A percentile compares a stretch with the other conserved stretches of the same genome.
phyloP scores from a whole-genome alignment of 2,113 vertebrate species.

The Pollachius pollachius region DNA sequence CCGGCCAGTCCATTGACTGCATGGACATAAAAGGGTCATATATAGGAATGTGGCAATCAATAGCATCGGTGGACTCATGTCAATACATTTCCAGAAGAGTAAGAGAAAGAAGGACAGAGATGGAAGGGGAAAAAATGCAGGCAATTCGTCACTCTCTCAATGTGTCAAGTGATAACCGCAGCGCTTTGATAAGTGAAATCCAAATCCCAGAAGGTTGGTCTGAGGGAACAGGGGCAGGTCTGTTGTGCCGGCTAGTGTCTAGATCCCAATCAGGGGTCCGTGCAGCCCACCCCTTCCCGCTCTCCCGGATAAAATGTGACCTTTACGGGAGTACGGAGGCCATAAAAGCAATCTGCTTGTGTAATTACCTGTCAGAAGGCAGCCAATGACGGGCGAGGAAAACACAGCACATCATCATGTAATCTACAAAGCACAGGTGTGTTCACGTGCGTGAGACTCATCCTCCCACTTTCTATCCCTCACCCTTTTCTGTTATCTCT shows the following conservation, averaged over 20 bases:
- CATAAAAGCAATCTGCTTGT: constrained; percentile 72
- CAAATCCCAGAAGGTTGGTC: constrained; percentile 16
- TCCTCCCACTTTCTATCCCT: neutral
- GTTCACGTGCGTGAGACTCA: neutral
- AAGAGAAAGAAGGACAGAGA: neutral
- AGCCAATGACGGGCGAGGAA: constrained; percentile 59
- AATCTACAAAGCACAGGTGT: constrained; percentile 61
- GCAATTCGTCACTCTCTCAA: neutral
- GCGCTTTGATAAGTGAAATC: constrained; percentile 27
- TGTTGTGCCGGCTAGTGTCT: constrained; percentile 8
- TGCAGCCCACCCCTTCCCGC: neutral
- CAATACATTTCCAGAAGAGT: neutral
- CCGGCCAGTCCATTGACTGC: constrained; percentile 23
- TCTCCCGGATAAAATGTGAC: constrained; percentile 63
- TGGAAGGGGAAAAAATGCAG: neutral
- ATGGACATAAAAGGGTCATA: neutral
- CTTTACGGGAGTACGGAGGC: constrained; percentile 64
- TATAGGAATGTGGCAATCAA: constrained; percentile 27
- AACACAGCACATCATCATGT: constrained; percentile 63
- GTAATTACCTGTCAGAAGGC: constrained; percentile 77
- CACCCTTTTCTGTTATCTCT: neutral
- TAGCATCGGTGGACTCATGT: constrained; percentile 17
- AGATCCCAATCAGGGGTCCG: constrained; percentile 47
- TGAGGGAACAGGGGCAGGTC: constrained; percentile 1
- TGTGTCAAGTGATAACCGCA: neutral